phyloP scores from a whole-genome alignment of 2,113 vertebrate species.

The Oceanodroma tethys region DNA sequence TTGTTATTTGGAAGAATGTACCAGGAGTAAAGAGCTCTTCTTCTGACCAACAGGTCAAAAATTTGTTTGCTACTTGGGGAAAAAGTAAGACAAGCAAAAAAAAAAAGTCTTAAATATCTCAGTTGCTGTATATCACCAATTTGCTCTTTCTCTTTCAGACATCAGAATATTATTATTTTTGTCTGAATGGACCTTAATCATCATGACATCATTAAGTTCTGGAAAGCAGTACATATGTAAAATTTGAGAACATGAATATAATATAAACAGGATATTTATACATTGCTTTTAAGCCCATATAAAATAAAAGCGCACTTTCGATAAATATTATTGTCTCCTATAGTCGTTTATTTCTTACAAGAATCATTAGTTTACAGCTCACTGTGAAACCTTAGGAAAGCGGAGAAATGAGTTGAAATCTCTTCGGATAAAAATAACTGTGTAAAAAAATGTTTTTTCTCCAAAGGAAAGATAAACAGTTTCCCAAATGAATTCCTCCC shows the following conservation, averaged over 20 bases:
- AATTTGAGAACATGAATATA: neutral
- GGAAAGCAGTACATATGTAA: neutral
- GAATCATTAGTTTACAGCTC: neutral
- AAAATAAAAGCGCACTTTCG: neutral
- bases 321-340: neutral
- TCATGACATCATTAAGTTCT: neutral
- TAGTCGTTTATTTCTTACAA: neutral
- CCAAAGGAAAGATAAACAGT: constrained; percentile 13
- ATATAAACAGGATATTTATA: neutral
- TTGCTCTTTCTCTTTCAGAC: neutral
- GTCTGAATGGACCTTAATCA: neutral
- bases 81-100: neutral
- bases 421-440: constrained; percentile 10
- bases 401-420: neutral
- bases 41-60: neutral
- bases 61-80: neutral
- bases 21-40: neutral
- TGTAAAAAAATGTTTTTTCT: constrained; percentile 5
- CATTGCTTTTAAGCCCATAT: neutral
- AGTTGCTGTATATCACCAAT: neutral
- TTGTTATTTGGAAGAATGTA: neutral
- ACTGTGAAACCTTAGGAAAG: neutral
- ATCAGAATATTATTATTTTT: neutral
- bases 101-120: neutral
- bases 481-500: constrained; percentile 16